Evolutionary conservation across 2,888 invertebrate species (phyloP), one percentile per base, ranked within the genome.

Genomic region (Argynnis bischoffii): DNA sequence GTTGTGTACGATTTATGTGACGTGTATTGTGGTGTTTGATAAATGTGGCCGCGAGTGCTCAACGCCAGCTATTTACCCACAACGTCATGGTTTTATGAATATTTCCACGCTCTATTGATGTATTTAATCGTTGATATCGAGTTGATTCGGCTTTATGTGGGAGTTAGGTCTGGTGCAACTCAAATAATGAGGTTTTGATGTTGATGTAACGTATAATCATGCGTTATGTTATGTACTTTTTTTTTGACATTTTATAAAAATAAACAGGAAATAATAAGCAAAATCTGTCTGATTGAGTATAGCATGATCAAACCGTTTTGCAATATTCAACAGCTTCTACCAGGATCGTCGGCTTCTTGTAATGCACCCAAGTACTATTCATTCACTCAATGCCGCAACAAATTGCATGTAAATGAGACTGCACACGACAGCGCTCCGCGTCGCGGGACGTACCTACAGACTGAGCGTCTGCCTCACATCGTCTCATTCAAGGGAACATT

Each of bases 1-100:
- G 70, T 71, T 65, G 71, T 63, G 59, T 66, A 63, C 61, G 55
- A 74, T 75, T 75, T 73, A 75, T 72, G 67, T 75, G 73, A 72
- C 70, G 55, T 35, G 59, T 59, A 70, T 70, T 70, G 72, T 66
- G 67, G 69, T 47, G 57, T 56, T 56, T 67, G 67, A 69, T 65
- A 64, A 66, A 71, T 69, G 66, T 46, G 67, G 47, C 13, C 54
- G 64, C 50, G 18, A 55, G 55, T 57, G 47, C 46, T 56, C 47
- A 51, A 35, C 53, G 59, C 48, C 35, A 59, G 63, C 69, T 57
- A 26, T 31, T 61, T 18, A 41, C 48, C 41, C 55, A 18, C 63
- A 55, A 35, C 51, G 47, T 48, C 15, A 46, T 64, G 57, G 57
- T 61, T 70, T 67, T 66, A 69, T 69, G 69, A 65, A 71, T 71